Evolutionary conservation across 2,113 vertebrate genomes (phyloP).

Genomic region (Dunckerocampus dactyliophorus): DNA sequence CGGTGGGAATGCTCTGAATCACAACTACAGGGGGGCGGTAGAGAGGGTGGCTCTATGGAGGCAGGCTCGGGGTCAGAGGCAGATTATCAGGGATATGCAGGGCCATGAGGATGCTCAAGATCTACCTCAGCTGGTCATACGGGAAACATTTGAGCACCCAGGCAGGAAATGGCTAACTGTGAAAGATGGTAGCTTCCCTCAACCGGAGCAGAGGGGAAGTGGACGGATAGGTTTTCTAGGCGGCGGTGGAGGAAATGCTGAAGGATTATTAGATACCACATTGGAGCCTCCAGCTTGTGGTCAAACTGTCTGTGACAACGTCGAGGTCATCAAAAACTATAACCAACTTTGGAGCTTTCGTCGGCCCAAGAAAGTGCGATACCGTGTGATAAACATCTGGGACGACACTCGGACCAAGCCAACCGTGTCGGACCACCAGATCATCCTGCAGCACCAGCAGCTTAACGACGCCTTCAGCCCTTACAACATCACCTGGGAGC

Average conservation of each 20-base stretch:
- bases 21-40: conserved; percentile 89
- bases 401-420: conserved; percentile 78
- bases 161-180: conserved; percentile 86
- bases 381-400: conserved; percentile 89
- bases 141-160: conserved; percentile 88
- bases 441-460: conserved; percentile 90
- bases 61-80: conserved; percentile 82
- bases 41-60: conserved; percentile 89
- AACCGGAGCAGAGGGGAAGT: conserved; percentile 71
- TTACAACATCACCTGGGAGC: conserved; percentile 97
- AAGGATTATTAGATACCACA: conserved; percentile 82
- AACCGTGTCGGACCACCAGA: conserved; percentile 88
- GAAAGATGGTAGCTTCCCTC: conserved; percentile 86
- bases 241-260: conserved; percentile 55
- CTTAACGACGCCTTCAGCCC: conserved; percentile 84
- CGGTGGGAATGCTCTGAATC: conserved; percentile 88
- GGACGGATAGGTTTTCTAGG: conserved; percentile 64
- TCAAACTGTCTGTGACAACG: conserved; percentile 92
- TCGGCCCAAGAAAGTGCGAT: conserved; percentile 83
- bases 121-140: conserved; percentile 88
- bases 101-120: conserved; percentile 72
- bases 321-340: conserved; percentile 86
- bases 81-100: conserved; percentile 86
- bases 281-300: conserved; percentile 90
- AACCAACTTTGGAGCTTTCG: conserved; percentile 87